phyloP scores from a whole-genome alignment of 2,888 invertebrate genomes.

The Oasisia sp. region DNA sequence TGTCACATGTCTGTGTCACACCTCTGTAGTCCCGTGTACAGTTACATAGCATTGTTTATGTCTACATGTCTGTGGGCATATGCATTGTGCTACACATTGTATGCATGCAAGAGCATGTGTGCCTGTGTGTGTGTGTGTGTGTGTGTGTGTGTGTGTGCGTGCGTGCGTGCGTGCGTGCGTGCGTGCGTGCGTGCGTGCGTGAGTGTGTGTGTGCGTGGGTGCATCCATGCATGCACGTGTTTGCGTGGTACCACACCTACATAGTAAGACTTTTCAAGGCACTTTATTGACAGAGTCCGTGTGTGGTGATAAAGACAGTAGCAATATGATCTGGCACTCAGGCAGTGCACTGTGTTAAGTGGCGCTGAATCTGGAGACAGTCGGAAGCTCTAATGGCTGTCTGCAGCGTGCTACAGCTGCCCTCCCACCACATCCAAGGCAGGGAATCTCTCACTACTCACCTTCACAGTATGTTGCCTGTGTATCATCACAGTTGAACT shows the following conservation, averaged over 20 bases:
- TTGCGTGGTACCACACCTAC: background rate
- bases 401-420: background rate
- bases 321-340: constrained; percentile 17
- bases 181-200: background rate
- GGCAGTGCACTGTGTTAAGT: background rate
- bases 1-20: no score
- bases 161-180: no score
- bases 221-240: background rate
- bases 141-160: background rate
- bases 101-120: no score
- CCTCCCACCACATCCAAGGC: background rate
- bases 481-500: background rate
- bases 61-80: no score
- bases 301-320: background rate
- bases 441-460: background rate
- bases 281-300: background rate
- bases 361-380: background rate
- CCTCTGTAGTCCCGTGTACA: no score
- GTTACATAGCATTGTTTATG: no score
- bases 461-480: background rate
- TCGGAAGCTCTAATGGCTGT: background rate
- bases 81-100: background rate
- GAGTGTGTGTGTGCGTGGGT: constrained; percentile 8
- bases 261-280: background rate
- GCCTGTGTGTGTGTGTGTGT: no score